phyloP scores from a whole-genome alignment of 2,113 vertebrate genomes.

The Xenopus borealis region DNA sequence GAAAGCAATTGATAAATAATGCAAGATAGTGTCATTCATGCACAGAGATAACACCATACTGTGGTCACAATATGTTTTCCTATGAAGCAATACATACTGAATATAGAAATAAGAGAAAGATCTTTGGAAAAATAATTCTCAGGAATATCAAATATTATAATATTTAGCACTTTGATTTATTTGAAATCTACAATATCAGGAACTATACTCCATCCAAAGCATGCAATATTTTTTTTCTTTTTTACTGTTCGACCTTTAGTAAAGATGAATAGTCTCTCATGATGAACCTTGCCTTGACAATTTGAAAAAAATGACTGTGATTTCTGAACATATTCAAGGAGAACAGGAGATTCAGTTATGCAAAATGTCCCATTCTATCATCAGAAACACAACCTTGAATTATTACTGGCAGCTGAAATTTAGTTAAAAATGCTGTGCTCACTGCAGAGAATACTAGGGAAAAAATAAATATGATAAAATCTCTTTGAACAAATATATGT shows the following conservation, averaged over 20 bases:
- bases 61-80: too few relatives aligned
- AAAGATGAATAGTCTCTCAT: conserved; percentile 75
- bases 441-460: too few relatives aligned
- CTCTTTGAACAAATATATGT: too few relatives aligned
- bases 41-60: too few relatives aligned
- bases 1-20: too few relatives aligned
- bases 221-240: conserved; percentile 54
- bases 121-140: too few relatives aligned
- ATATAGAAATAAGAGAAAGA: too few relatives aligned
- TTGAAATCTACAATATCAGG: conserved; percentile 54
- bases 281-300: conserved; percentile 76
- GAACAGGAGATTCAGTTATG: conserved; percentile 69
- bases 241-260: conserved; percentile 60
- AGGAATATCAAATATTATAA: too few relatives aligned
- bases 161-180: too few relatives aligned
- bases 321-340: conserved; percentile 72
- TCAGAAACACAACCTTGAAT: conserved; percentile 72
- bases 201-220: conserved; percentile 56
- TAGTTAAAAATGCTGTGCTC: conserved; percentile 64
- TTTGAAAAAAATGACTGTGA: conserved; percentile 75
- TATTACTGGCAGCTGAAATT: conserved; percentile 71
- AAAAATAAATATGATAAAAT: too few relatives aligned
- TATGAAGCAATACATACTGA: too few relatives aligned
- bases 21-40: too few relatives aligned
- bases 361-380: conserved; percentile 75